phyloP scores from a whole-genome alignment of 2,113 vertebrate species.

The Strigops habroptila region DNA sequence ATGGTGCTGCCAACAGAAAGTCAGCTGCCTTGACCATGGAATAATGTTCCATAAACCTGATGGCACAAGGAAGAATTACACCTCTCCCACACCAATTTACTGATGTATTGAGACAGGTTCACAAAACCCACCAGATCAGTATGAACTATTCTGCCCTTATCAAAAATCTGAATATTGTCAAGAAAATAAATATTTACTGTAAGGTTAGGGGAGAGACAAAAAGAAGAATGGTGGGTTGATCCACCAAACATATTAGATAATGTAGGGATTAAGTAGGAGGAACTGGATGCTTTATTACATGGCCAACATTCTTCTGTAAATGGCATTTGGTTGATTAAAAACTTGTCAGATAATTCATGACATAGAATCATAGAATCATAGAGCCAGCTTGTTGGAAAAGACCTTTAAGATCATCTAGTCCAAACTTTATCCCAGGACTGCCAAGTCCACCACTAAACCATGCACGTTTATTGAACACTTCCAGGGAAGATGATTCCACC shows the following conservation, averaged over 20 bases:
- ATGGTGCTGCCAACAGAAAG: conserved; percentile 19
- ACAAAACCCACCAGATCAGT: neutral
- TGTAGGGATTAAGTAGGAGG: neutral
- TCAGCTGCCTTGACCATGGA: conserved; percentile 41
- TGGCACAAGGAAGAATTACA: neutral
- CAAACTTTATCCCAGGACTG: neutral
- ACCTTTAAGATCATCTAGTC: neutral
- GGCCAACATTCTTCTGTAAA: neutral
- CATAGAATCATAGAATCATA: neutral
- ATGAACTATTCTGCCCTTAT: neutral
- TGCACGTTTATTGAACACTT: neutral
- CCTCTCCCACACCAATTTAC: neutral
- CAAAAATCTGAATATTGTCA: neutral
- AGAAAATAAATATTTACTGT: neutral
- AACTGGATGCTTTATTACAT: neutral
- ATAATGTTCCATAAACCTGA: neutral
- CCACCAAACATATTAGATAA: neutral
- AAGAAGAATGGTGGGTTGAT: neutral
- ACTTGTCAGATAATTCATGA: neutral
- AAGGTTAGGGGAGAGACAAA: neutral
- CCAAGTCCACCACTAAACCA: neutral
- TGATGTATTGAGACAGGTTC: conserved; percentile 28
- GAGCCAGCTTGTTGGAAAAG: neutral
- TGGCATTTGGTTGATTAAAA: neutral
- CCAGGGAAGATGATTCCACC: neutral